Evolutionary conservation across 2,113 vertebrate species (phyloP), one percentile per base, ranked within the genome.

Genomic region (Myotis yumanensis): DNA sequence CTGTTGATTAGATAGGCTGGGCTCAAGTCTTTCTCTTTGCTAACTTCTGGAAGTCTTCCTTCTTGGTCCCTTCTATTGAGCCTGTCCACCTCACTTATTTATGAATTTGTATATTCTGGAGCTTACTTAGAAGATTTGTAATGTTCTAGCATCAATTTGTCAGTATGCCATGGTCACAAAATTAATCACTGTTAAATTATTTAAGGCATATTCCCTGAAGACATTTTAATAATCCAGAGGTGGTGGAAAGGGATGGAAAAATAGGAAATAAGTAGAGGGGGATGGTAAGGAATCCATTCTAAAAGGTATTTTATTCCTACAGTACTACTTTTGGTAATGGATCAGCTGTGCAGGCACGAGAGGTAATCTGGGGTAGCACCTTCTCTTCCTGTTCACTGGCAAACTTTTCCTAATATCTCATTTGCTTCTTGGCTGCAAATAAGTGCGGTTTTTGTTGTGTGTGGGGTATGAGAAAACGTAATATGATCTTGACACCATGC

Each of bases 121-220:
- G 5, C 35, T 43, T 76, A 2, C 17, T 71, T 72, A 51, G 37
- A 86, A 35, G 12, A 20, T 35, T 22, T 40, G 18, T 11, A 35
- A 17, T 30, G 11, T 46, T 25, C 46, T 23, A 22, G 37, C 28
- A 7, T 1, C 15, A 88, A 43, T 52, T 35, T 86, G 17, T 43
- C 48, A 77, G 15, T 54, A n/a, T 92, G 23, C 14, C 71, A 84
- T 2, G 0, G 52, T n/a, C 52, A 75, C 35, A 71, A 25, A 69
- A 69, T 69, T 73, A 93, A 32, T 72, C 30, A 11, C 9, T 84
- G 30, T 18, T 52, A 37, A 43, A 51, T 86, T 89, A 72, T 54
- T 76, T 75, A 48, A 80, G 18, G 32, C 68, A 87, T 83, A 73
- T 68, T 94, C 37, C n/a, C 77, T 84, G 22, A 4, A 79, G 62